Percentiles rank a stretch among this genome's conserved stretches.
Evolutionary conservation across 2,888 invertebrate species (phyloP).

Genomic region (Ditula angustiorana): DNA sequence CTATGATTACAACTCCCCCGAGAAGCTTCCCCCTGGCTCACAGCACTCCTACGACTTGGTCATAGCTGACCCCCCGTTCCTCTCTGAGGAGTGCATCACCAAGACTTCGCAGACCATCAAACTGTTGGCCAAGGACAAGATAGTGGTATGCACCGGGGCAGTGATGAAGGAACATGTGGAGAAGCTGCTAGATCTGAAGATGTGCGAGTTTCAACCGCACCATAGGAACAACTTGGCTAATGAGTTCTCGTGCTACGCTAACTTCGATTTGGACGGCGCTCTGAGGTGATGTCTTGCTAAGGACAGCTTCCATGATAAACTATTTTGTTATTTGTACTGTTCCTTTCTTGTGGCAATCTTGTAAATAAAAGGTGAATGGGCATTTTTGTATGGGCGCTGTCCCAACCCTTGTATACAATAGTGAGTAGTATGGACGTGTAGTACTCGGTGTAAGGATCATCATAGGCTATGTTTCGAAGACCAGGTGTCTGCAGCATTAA

Average conservation of each 20-base stretch:
- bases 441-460: too few species aligned
- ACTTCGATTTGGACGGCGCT: constrained; percentile 89
- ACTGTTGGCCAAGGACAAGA: constrained; percentile 89
- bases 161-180: constrained; percentile 90
- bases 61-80: constrained; percentile 97
- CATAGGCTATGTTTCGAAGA: too few species aligned
- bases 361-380: too few species aligned
- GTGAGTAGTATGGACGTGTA: too few species aligned
- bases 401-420: too few species aligned
- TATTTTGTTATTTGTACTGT: too few species aligned
- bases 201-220: constrained; percentile 90
- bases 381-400: too few species aligned
- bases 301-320: too few species aligned
- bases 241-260: constrained; percentile 96
- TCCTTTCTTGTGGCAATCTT: too few species aligned
- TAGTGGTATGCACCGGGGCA: constrained; percentile 95
- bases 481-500: too few species aligned
- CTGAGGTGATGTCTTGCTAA: constrained; percentile 56
- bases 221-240: constrained; percentile 97
- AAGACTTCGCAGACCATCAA: constrained; percentile 93
- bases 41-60: constrained; percentile 91
- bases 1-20: constrained; percentile 95
- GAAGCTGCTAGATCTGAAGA: constrained; percentile 86
- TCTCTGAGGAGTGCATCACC: constrained; percentile 95
- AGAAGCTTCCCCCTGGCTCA: constrained; percentile 87